These are phyloP conservation scores for Arenaria interpres DNA, from an alignment of 2,113 vertebrate genomes.

Conservation along the genomic window DNA sequence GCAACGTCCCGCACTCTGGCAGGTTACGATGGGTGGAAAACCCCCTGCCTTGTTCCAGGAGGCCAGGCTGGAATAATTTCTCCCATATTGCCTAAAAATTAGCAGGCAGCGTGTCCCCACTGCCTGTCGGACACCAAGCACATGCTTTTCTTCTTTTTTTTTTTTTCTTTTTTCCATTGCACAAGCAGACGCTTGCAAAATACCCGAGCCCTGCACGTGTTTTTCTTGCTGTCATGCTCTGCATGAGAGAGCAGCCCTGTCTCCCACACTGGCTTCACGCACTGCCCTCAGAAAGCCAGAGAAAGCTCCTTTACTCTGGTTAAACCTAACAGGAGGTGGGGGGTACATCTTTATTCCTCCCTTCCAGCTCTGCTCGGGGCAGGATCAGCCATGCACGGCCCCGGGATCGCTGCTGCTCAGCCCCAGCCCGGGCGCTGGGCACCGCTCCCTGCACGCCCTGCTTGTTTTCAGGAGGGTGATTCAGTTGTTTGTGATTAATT, in stretches of 20 bases:
- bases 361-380: neutral
- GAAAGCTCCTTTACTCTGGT: neutral
- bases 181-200: conserved; percentile 53
- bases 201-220: neutral
- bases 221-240: neutral
- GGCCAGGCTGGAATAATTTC: neutral
- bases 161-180: conserved; percentile 19
- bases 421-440: neutral
- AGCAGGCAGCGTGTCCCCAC: neutral
- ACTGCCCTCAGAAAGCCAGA: neutral
- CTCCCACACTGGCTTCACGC: neutral
- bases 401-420: neutral
- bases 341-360: neutral
- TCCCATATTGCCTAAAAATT: neutral
- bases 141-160: neutral
- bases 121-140: neutral
- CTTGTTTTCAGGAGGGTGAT: conserved; percentile 27
- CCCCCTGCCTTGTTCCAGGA: neutral
- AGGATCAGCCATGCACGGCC: neutral
- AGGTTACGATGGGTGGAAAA: neutral
- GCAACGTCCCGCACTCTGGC: accelerated
- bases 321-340: neutral
- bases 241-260: neutral
- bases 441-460: neutral
- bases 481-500: conserved; percentile 32